phyloP scores from a whole-genome alignment of 2,888 invertebrate species.

The Teleogryllus oceanicus region DNA sequence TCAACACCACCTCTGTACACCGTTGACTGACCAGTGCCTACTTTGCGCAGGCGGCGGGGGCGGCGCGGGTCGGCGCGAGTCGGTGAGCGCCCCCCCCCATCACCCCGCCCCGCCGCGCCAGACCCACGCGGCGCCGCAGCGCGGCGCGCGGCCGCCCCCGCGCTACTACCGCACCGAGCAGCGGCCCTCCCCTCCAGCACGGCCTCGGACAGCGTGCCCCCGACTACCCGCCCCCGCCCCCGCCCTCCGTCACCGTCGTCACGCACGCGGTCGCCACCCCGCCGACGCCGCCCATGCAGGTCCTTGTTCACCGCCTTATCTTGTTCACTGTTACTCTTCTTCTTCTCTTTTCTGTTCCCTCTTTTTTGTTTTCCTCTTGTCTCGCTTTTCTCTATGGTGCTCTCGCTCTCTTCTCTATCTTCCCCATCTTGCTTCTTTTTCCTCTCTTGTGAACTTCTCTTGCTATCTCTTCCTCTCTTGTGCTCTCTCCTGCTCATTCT shows the following conservation, averaged over 20 bases:
- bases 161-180: constrained; percentile 61
- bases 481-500: too few species aligned
- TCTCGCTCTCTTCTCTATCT: too few species aligned
- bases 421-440: too few species aligned
- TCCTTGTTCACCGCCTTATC: too few species aligned
- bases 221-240: constrained; percentile 47
- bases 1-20: too few species aligned
- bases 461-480: too few species aligned
- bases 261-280: not conserved
- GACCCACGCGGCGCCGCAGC: constrained; percentile 71
- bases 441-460: too few species aligned
- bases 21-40: too few species aligned
- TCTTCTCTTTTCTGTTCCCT: too few species aligned
- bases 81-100: constrained; percentile 35
- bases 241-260: not conserved
- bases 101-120: constrained; percentile 56
- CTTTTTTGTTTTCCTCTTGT: too few species aligned
- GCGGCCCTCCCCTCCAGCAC: constrained; percentile 69
- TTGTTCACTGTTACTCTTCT: too few species aligned
- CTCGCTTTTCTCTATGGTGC: too few species aligned
- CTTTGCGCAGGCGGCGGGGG: not conserved
- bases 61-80: constrained; percentile 40
- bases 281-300: constrained; percentile 39
- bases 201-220: constrained; percentile 66
- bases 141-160: constrained; percentile 79